Evolutionary conservation across 2,888 invertebrate genomes (phyloP).

Genomic region (Idaea straminata): DNA sequence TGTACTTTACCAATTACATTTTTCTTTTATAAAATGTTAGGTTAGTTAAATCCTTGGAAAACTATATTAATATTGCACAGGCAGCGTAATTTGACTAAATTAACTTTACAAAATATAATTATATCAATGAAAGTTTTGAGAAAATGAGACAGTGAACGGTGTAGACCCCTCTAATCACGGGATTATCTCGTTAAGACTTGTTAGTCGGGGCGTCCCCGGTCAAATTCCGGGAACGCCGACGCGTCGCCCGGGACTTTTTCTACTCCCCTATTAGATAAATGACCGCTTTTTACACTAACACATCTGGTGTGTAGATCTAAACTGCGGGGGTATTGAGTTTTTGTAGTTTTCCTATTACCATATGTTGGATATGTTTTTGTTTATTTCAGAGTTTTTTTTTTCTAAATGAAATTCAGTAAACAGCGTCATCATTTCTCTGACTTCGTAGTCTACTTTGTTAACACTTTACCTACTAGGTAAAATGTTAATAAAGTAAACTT

Average conservation of each 20-base stretch:
- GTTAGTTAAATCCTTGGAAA: not conserved
- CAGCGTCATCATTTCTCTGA: not conserved
- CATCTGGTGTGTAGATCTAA: constrained; percentile 30
- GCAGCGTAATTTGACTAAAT: constrained; percentile 15
- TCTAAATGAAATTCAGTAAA: not conserved
- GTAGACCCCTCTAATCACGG: constrained; percentile 53
- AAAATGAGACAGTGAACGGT: constrained; percentile 38
- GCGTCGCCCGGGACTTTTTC: constrained; percentile 39
- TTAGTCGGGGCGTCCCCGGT: constrained; percentile 36
- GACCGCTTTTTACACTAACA: constrained; percentile 27
- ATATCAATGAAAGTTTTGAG: constrained; percentile 31
- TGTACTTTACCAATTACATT: too few relatives aligned
- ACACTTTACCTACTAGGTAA: too few relatives aligned
- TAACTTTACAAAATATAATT: constrained; percentile 22
- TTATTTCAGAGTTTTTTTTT: constrained; percentile 3
- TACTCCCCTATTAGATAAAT: constrained; percentile 32
- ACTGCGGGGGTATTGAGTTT: constrained; percentile 17
- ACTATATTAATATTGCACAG: not conserved
- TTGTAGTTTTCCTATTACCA: constrained; percentile 7
- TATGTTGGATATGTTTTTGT: constrained; percentile 3
- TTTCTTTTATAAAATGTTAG: too few relatives aligned
- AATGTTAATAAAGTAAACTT: too few relatives aligned
- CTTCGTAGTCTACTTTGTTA: too few relatives aligned
- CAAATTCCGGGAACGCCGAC: constrained; percentile 25
- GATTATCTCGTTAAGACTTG: constrained; percentile 56